Percentiles rank a stretch among this genome's conserved stretches.
Conservation (phyloP, 2,113 vertebrate genomes). For the Pontoporia blainvillei region DNA sequence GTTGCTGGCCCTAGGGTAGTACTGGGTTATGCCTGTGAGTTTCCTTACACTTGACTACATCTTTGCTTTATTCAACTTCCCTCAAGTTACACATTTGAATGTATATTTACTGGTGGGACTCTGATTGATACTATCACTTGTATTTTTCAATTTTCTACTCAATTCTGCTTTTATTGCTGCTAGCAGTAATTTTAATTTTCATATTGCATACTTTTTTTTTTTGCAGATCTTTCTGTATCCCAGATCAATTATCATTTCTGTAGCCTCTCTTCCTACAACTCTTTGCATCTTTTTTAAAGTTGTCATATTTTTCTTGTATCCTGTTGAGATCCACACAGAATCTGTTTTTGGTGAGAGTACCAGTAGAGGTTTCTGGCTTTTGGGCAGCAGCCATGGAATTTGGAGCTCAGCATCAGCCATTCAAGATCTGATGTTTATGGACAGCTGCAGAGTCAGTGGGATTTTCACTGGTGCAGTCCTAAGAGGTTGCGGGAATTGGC, state of each 20-base stretch:
- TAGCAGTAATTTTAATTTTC: neutral
- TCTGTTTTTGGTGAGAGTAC: neutral
- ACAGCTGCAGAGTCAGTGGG: neutral
- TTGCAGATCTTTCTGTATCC: neutral
- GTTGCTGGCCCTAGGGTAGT: accelerated
- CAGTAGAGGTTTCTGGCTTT: neutral
- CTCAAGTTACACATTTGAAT: neutral
- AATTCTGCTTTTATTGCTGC: neutral
- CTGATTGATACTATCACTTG: neutral
- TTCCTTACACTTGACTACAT: neutral
- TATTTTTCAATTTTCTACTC: neutral
- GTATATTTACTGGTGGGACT: neutral
- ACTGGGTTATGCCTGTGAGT: neutral
- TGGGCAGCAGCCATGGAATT: neutral
- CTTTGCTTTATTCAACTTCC: neutral
- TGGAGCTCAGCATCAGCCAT: neutral
- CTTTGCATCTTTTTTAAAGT: neutral
- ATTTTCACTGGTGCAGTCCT: neutral
- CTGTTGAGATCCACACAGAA: too few relatives aligned
- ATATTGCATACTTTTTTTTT: neutral
- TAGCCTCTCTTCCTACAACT: neutral
- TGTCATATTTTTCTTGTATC: neutral
- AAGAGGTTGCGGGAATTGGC: neutral
- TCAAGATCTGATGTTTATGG: neutral
- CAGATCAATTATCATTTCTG: neutral